Conservation (phyloP, 2,113 vertebrate species). For the Melierax canorus region DNA sequence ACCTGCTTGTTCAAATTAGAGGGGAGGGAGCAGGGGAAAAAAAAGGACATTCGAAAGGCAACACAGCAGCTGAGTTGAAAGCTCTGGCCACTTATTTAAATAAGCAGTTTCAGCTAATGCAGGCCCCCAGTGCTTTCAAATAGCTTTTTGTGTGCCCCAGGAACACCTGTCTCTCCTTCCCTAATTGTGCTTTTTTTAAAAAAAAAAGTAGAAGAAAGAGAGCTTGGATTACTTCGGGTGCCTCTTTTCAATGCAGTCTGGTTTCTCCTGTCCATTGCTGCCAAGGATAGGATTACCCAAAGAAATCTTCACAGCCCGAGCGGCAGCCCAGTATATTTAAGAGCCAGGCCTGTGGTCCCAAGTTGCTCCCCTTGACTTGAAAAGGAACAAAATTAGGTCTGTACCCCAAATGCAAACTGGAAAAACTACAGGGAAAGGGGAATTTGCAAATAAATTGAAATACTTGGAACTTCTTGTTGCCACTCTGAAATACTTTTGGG, state of each 20-base stretch:
- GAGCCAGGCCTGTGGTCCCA: neutral
- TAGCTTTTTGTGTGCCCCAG: neutral
- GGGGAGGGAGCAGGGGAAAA: neutral
- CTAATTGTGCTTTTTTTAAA: neutral
- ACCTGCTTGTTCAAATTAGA: slow-evolving; percentile 11
- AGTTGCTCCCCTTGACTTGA: neutral
- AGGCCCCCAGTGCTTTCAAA: neutral
- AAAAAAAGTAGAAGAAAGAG: neutral
- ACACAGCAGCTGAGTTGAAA: slow-evolving; percentile 28
- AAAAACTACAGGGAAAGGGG: neutral
- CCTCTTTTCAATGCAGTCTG: neutral
- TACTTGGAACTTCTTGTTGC: neutral
- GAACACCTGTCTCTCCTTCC: neutral
- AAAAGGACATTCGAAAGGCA: neutral
- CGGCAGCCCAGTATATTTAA: neutral
- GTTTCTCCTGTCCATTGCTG: neutral
- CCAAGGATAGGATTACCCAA: neutral
- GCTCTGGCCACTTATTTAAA: slow-evolving; percentile 48
- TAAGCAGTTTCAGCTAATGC: slow-evolving; percentile 22
- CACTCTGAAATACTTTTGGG: neutral
- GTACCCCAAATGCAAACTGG: neutral
- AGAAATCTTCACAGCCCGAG: neutral
- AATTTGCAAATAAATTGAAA: neutral
- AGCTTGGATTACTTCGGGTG: neutral
- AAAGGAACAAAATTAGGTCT: neutral